Conservation (phyloP, 2,113 vertebrate species). For the Cervus canadensis region DNA sequence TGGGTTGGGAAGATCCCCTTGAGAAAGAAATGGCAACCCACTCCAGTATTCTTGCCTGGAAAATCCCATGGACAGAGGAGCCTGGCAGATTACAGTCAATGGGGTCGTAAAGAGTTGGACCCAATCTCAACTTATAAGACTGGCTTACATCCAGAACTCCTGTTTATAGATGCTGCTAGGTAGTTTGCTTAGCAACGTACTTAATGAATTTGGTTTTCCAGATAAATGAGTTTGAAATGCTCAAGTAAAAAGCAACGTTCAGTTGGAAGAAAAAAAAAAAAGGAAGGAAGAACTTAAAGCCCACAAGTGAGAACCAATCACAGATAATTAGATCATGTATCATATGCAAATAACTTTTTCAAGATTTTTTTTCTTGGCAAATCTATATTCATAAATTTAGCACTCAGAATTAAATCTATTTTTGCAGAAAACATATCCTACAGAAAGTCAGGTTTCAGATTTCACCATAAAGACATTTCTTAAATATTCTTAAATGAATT, state of each 20-base stretch:
- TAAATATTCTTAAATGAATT: background rate
- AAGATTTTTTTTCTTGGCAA: background rate
- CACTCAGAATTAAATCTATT: background rate
- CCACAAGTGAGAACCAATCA: background rate
- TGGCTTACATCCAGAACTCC: constrained; percentile 65
- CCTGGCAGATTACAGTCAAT: background rate
- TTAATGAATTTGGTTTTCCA: constrained; percentile 74
- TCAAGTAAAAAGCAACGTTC: constrained; percentile 63
- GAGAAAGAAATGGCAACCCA: background rate
- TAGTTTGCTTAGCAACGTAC: constrained; percentile 77
- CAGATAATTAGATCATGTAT: constrained; percentile 10
- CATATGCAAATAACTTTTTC: background rate
- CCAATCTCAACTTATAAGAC: constrained; percentile 57
- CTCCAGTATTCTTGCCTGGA: background rate
- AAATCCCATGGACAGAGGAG: background rate
- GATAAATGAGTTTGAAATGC: constrained; percentile 70
- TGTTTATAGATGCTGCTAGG: constrained; percentile 63
- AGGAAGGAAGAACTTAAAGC: background rate
- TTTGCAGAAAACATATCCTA: background rate
- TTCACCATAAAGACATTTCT: background rate
- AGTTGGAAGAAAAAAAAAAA: background rate
- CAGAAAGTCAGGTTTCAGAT: constrained; percentile 1
- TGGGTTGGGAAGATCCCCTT: background rate
- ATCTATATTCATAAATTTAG: background rate
- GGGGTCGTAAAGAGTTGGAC: background rate